Conservation (phyloP, 37 sponge, comb jelly and placozoan genomes). For the Dysidea cf. avara region DNA sequence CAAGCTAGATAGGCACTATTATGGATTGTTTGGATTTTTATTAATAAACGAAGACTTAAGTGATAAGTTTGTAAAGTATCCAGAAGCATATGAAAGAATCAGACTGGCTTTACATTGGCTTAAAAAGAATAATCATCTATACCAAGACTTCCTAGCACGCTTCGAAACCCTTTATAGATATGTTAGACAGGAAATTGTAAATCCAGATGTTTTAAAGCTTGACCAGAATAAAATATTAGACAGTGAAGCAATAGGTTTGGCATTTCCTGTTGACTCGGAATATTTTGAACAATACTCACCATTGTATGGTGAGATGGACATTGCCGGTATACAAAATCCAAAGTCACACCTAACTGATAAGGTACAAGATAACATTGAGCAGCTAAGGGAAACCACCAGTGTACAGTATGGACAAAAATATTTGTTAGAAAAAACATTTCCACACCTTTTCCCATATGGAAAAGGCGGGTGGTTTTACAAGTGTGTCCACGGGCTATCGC, state of each 20-base stretch:
- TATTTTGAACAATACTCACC: slow-evolving; percentile 2
- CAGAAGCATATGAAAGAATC: background rate
- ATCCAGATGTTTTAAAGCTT: background rate
- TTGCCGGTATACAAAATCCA: background rate
- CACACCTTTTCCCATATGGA: background rate
- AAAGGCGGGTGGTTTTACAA: background rate
- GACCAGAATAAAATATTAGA: background rate
- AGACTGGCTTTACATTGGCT: background rate
- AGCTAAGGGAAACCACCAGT: background rate
- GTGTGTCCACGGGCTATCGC: background rate
- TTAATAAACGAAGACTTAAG: background rate
- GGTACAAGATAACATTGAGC: background rate
- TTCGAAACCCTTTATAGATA: background rate
- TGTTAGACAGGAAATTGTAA: background rate
- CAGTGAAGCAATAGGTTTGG: background rate
- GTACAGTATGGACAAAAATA: background rate
- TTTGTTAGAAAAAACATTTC: background rate
- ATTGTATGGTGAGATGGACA: background rate
- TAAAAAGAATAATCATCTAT: background rate
- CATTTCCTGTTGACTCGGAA: background rate
- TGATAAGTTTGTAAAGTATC: background rate
- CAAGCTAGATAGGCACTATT: slow-evolving; percentile 4
- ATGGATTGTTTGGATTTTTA: background rate
- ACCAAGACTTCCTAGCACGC: background rate
- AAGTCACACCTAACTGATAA: background rate